Evolutionary conservation across 2,888 invertebrate genomes (phyloP).

Genomic region (Holacanthella duospinosa): DNA sequence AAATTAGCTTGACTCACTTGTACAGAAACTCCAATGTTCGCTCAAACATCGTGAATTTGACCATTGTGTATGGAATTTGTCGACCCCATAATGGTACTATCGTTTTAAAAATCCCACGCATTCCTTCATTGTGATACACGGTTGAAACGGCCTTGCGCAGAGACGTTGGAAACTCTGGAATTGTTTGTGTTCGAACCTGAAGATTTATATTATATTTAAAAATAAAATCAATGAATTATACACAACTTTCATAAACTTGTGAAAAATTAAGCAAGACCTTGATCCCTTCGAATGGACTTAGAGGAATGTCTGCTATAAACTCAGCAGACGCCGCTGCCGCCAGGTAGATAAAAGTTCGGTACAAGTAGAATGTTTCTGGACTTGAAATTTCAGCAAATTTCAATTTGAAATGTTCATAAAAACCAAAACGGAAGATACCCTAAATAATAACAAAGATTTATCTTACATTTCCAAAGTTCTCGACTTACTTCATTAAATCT

Average conservation of each 20-base stretch:
- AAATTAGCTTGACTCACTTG: constrained; percentile 45
- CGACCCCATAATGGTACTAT: constrained; percentile 91
- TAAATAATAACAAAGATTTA: too few relatives aligned
- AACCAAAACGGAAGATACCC: background rate
- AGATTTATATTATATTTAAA: constrained; percentile 8
- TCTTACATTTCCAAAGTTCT: too few relatives aligned
- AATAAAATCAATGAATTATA: too few relatives aligned
- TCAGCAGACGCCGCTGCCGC: constrained; percentile 93
- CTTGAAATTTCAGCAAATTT: constrained; percentile 69
- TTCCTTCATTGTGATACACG: constrained; percentile 76
- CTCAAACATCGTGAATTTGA: constrained; percentile 99
- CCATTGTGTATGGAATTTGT: constrained; percentile 99
- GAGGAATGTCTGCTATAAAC: constrained; percentile 94
- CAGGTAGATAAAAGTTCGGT: constrained; percentile 74
- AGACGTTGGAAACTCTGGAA: constrained; percentile 79
- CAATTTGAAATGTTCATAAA: constrained; percentile 77
- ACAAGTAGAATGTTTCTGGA: constrained; percentile 84
- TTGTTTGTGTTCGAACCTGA: constrained; percentile 84
- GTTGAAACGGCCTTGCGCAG: constrained; percentile 81
- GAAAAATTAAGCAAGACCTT: too few relatives aligned
- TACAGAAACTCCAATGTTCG: constrained; percentile 87
- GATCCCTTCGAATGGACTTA: constrained; percentile 91
- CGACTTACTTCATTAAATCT: too few relatives aligned
- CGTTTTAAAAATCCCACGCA: constrained; percentile 87
- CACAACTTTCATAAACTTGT: too few relatives aligned